Evolutionary conservation across 2,888 invertebrate genomes (phyloP).

Genomic region (Teleogryllus oceanicus): DNA sequence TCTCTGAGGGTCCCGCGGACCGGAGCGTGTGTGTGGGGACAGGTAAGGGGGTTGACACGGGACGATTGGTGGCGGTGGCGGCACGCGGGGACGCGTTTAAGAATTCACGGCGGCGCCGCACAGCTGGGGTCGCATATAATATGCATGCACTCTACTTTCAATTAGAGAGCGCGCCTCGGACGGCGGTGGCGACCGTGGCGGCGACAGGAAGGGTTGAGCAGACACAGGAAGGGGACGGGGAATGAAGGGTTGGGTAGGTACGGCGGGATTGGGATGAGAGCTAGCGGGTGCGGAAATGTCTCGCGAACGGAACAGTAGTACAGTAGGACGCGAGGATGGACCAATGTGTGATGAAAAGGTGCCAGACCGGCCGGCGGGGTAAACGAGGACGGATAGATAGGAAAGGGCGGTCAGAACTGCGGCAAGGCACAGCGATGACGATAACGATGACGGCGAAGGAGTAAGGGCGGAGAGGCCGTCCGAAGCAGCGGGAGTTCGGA

Average conservation of each 20-base stretch:
- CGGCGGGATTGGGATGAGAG: too few species aligned
- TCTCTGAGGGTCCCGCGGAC: background rate
- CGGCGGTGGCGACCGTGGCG: background rate
- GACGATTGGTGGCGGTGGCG: background rate
- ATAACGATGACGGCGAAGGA: too few species aligned
- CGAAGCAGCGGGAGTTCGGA: background rate
- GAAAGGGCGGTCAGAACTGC: too few species aligned
- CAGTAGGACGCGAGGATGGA: too few species aligned
- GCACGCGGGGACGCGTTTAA: background rate
- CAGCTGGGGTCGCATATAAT: constrained; percentile 18
- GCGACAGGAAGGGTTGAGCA: background rate
- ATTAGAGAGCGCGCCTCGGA: constrained; percentile 1
- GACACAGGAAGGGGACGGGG: background rate
- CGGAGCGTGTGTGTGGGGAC: background rate
- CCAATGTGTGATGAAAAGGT: too few species aligned
- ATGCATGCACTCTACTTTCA: constrained; percentile 18
- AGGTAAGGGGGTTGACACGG: background rate
- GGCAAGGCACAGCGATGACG: too few species aligned
- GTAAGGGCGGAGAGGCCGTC: too few species aligned
- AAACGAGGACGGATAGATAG: too few species aligned
- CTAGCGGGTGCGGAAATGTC: too few species aligned
- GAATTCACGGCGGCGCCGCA: background rate
- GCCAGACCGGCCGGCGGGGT: too few species aligned
- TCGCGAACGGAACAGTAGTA: too few species aligned
- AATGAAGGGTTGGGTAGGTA: background rate